Conservation (phyloP, 2,797 vertebrate genomes). For the Dryobates pubescens region DNA sequence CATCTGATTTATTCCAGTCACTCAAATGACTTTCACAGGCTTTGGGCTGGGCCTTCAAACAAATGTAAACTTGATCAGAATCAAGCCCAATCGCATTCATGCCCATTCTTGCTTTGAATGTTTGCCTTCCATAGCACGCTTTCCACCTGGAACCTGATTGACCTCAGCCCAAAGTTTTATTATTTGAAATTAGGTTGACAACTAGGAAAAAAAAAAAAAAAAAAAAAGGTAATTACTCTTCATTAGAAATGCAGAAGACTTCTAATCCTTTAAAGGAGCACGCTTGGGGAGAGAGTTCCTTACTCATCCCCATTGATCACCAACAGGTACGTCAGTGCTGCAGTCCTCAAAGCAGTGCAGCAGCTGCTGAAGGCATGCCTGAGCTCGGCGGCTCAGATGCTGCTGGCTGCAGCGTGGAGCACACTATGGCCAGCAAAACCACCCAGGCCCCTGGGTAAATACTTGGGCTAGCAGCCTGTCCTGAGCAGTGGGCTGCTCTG, state of each 20-base stretch:
- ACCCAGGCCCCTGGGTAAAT: not conserved
- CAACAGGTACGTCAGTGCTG: not conserved
- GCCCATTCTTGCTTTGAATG: slow-evolving; percentile 60
- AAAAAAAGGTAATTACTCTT: not conserved
- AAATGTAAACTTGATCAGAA: slow-evolving; percentile 64
- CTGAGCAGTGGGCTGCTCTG: not conserved
- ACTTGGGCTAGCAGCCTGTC: not conserved
- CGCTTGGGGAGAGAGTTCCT: not conserved
- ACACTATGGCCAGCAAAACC: not conserved
- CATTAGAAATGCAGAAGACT: not conserved
- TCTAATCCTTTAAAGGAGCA: not conserved
- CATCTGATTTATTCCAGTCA: slow-evolving; percentile 12
- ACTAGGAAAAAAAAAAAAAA: not conserved
- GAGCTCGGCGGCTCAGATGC: not conserved
- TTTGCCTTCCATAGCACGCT: slow-evolving; percentile 1
- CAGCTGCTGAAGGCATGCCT: not conserved
- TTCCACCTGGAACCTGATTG: slow-evolving; percentile 7
- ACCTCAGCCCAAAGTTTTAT: not conserved
- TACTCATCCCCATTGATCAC: not conserved
- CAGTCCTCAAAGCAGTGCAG: not conserved
- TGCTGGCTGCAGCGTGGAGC: not conserved
- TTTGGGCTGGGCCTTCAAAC: slow-evolving; percentile 49
- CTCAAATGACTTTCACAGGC: slow-evolving; percentile 34
- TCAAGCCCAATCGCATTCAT: slow-evolving; percentile 40
- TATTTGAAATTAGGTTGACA: not conserved